Conservation (phyloP, 2,113 vertebrate genomes). For the Climacteris rufus region DNA sequence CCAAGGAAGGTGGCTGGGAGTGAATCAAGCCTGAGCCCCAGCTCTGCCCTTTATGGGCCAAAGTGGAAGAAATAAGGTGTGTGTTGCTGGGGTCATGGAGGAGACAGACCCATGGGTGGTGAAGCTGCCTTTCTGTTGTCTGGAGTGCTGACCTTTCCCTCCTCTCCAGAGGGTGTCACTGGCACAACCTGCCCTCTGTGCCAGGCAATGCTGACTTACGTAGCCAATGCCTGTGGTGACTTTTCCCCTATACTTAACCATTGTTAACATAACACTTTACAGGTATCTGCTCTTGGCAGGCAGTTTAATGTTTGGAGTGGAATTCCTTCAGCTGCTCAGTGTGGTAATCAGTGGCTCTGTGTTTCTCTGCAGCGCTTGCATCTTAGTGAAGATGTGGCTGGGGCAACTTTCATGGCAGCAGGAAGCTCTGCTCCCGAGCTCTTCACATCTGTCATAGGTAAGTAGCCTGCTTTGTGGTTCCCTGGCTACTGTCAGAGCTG, state of each 20-base stretch:
- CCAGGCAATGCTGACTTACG: neutral
- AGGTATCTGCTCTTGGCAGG: fast-evolving
- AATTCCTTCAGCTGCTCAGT: neutral
- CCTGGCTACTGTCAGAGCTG: neutral
- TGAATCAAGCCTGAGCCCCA: neutral
- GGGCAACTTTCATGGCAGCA: constrained; percentile 97
- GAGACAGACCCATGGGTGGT: fast-evolving
- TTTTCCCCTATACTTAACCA: neutral
- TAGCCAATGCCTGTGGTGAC: fast-evolving
- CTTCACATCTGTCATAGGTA: constrained; percentile 98
- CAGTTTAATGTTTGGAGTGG: neutral
- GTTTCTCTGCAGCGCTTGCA: constrained; percentile 82
- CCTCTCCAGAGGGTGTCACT: neutral
- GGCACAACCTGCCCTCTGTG: neutral
- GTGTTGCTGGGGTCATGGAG: neutral
- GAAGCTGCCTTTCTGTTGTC: neutral
- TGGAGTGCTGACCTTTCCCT: neutral
- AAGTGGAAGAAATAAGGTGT: neutral
- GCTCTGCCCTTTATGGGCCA: neutral
- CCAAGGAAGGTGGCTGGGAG: neutral
- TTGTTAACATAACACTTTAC: neutral
- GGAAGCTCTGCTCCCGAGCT: constrained; percentile 96
- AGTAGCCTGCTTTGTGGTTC: neutral
- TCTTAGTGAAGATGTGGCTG: constrained; percentile 95
- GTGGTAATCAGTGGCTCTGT: constrained; percentile 6